Percentiles rank a stretch among this genome's conserved stretches.
Evolutionary conservation across 2,888 invertebrate genomes (phyloP).

Genomic region (Drosophila antonietae): DNA sequence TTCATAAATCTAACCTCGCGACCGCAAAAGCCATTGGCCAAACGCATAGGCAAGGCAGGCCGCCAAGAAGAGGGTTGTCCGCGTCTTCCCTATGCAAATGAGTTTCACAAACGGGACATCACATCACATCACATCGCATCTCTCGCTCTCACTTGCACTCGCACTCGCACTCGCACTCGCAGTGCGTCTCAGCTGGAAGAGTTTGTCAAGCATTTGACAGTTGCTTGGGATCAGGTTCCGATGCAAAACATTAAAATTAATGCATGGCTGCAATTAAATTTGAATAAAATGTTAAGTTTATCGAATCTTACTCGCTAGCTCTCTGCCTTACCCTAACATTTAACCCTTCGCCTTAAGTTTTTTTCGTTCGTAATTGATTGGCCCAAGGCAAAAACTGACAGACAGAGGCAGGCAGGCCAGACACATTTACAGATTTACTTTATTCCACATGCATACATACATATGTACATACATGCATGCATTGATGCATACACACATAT

Average conservation of each 20-base stretch:
- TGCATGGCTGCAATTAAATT: constrained; percentile 72
- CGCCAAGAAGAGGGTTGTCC: not conserved
- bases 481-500: not conserved
- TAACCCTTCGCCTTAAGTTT: constrained; percentile 3
- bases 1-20: constrained; percentile 37
- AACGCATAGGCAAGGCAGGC: not conserved
- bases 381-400: constrained; percentile 26
- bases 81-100: constrained; percentile 49
- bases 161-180: not conserved
- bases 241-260: constrained; percentile 47
- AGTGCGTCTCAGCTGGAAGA: constrained; percentile 1
- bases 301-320: constrained; percentile 24
- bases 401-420: not conserved
- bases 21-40: constrained; percentile 32
- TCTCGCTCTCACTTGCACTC: not conserved
- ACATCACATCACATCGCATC: not conserved
- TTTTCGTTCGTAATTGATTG: constrained; percentile 63
- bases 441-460: not conserved
- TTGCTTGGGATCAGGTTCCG: constrained; percentile 62
- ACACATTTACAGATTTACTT: not conserved
- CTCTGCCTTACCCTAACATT: constrained; percentile 7
- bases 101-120: constrained; percentile 7
- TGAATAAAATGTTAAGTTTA: constrained; percentile 73
- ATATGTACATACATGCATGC: too few relatives aligned
- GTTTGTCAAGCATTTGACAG: constrained; percentile 73